These are phyloP conservation scores for Sphaeridia pumilis DNA, from an alignment of 2,888 invertebrate genomes.

Conservation along the genomic window DNA sequence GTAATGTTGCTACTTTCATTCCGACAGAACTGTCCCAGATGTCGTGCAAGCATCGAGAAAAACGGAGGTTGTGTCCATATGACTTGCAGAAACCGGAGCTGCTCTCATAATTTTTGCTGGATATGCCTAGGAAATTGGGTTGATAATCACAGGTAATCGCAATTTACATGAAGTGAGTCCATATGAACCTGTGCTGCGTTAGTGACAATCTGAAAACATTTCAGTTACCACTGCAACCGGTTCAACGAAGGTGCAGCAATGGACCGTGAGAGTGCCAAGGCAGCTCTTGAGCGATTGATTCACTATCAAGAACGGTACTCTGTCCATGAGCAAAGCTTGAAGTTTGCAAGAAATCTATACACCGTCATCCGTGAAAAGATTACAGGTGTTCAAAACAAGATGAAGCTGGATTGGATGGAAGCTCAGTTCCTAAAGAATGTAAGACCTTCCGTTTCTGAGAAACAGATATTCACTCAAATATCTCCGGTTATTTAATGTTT, in stretches of 20 bases:
- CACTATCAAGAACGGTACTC: conserved; percentile 47
- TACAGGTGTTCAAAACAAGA: conserved; percentile 49
- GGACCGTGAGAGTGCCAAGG: conserved; percentile 45
- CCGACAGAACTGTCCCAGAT: conserved; percentile 47
- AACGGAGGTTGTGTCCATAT: conserved; percentile 53
- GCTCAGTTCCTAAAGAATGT: conserved; percentile 48
- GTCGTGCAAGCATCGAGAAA: conserved; percentile 41
- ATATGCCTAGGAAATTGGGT: conserved; percentile 51
- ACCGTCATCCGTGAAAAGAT: conserved; percentile 48
- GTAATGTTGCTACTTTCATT: not conserved
- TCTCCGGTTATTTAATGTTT: too few relatives aligned
- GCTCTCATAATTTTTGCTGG: conserved; percentile 51
- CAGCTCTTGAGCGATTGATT: conserved; percentile 45
- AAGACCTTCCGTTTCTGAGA: conserved; percentile 49
- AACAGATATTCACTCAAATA: conserved; percentile 35
- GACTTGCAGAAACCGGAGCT: conserved; percentile 48
- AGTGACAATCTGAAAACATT: conserved; percentile 23
- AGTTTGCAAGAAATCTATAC: conserved; percentile 46
- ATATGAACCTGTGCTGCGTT: too few relatives aligned
- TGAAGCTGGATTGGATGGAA: conserved; percentile 53
- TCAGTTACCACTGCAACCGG: conserved; percentile 48
- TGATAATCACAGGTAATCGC: conserved; percentile 49
- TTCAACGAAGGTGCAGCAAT: conserved; percentile 48
- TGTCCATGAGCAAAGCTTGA: conserved; percentile 33
- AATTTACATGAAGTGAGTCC: not conserved